phyloP scores from a whole-genome alignment of 2,113 vertebrate species.

The Myrmophylax atrothorax region DNA sequence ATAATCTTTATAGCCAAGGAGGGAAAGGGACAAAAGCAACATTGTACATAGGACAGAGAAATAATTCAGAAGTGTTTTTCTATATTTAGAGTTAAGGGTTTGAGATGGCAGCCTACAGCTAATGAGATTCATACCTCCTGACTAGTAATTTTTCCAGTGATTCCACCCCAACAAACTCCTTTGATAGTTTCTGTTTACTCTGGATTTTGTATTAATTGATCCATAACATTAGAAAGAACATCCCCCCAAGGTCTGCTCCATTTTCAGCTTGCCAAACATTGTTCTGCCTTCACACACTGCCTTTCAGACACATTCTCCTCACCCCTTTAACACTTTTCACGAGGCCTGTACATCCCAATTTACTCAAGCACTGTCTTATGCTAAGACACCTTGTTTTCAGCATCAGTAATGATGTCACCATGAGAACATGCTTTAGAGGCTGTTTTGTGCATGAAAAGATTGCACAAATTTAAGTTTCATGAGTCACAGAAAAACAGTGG shows the following conservation, averaged over 20 bases:
- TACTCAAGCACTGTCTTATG: background rate
- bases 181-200: background rate
- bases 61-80: background rate
- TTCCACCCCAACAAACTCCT: background rate
- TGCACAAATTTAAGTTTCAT: background rate
- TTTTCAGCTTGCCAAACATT: conserved; percentile 26
- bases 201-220: background rate
- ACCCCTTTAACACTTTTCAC: background rate
- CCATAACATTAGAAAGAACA: background rate
- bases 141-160: background rate
- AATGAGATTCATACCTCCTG: background rate
- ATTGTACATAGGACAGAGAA: background rate
- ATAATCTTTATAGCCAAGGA: background rate
- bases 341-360: background rate
- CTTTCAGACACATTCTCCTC: background rate
- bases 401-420: background rate
- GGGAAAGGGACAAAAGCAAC: background rate
- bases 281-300: background rate
- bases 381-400: conserved; percentile 17
- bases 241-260: background rate
- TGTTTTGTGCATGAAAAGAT: background rate
- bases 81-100: background rate
- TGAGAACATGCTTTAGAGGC: background rate
- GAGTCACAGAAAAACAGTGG: background rate
- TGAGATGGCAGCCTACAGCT: background rate